Conservation (phyloP, 2,113 vertebrate species). For the Cardinalis cardinalis region DNA sequence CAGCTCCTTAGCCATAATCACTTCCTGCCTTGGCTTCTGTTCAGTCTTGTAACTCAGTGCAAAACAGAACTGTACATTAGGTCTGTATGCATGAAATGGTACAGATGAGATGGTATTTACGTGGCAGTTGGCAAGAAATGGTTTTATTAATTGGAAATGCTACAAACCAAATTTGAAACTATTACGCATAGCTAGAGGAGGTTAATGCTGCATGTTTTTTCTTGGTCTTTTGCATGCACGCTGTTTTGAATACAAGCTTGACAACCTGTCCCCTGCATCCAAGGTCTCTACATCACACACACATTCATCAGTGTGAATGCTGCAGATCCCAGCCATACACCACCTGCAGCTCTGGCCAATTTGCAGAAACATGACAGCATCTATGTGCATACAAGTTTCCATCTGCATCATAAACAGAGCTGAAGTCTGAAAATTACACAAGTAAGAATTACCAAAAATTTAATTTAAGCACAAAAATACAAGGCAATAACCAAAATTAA, state of each 20-base stretch:
- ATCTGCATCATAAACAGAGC: constrained; percentile 47
- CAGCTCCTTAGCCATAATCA: constrained; percentile 2
- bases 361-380: not conserved
- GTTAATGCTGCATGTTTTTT: not conserved
- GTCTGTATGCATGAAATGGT: not conserved
- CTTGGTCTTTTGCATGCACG: not conserved
- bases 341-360: constrained; percentile 11
- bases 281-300: not conserved
- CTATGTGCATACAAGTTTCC: constrained; percentile 32
- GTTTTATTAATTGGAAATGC: not conserved
- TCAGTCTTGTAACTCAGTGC: not conserved
- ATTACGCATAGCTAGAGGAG: not conserved
- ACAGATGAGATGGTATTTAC: not conserved
- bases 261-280: not conserved
- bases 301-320: not conserved
- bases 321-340: not conserved
- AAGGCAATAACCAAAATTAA: not conserved
- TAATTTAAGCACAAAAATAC: constrained; percentile 26
- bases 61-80: not conserved
- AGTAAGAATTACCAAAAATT: constrained; percentile 44
- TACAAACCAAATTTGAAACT: not conserved
- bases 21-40: constrained; percentile 39
- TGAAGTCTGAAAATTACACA: constrained; percentile 65
- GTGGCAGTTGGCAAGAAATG: not conserved
- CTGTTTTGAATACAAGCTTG: not conserved